These are phyloP conservation scores for Anastatus disparis DNA, from an alignment of 1,140 invertebrate species.

Conservation along the genomic window DNA sequence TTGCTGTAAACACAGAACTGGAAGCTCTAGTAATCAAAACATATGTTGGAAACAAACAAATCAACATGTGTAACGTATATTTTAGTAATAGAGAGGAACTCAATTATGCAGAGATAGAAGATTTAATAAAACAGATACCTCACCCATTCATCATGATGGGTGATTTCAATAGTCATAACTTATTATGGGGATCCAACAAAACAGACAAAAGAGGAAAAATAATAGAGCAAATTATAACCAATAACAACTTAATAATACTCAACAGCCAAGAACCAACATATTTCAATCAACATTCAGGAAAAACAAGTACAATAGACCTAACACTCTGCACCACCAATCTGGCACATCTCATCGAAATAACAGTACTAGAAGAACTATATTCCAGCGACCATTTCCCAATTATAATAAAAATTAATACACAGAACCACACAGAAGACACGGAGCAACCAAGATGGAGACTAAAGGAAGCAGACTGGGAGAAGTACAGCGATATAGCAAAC, in stretches of 20 bases:
- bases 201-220: conserved; percentile 30
- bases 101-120: conserved; percentile 49
- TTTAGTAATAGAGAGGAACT: conserved; percentile 16
- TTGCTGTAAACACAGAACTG: conserved; percentile 43
- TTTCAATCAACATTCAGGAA: background rate
- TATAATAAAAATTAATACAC: background rate
- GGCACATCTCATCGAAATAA: too few species aligned
- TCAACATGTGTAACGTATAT: background rate
- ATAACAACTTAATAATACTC: background rate
- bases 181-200: conserved; percentile 51
- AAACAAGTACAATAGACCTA: background rate
- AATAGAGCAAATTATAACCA: conserved; percentile 36
- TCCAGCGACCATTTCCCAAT: background rate
- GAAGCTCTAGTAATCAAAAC: conserved; percentile 47
- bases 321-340: background rate
- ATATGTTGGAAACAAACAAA: background rate
- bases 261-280: background rate
- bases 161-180: conserved; percentile 56
- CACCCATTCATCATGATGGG: conserved; percentile 51
- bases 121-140: conserved; percentile 48
- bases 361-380: background rate
- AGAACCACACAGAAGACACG: background rate
- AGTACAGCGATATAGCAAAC: background rate
- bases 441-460: background rate
- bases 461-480: background rate